phyloP scores from a whole-genome alignment of 2,113 vertebrate species.

The Cynoglossus semilaevis region DNA sequence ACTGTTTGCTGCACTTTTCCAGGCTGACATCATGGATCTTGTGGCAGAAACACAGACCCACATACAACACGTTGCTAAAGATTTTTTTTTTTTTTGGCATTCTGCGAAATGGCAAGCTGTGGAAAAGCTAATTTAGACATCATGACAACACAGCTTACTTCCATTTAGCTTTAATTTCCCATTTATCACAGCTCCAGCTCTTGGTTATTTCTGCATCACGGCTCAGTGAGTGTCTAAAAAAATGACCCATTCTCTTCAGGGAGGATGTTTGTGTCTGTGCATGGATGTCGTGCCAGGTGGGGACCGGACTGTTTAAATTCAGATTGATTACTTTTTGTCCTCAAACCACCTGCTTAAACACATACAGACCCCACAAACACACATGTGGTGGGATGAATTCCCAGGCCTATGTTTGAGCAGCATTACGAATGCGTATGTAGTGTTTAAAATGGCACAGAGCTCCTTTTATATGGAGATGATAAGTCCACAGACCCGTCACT shows the following conservation, averaged over 20 bases:
- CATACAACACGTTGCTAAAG: constrained; percentile 23
- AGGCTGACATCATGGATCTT: constrained; percentile 44
- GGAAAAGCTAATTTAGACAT: constrained; percentile 49
- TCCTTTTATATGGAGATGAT: constrained; percentile 74
- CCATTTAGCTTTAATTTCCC: constrained; percentile 40
- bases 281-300: constrained; percentile 70
- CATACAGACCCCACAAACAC: constrained; percentile 33
- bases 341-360: constrained; percentile 68
- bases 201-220: constrained; percentile 35
- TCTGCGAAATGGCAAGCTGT: constrained; percentile 23
- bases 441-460: constrained; percentile 60
- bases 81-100: constrained; percentile 21
- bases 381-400: constrained; percentile 45
- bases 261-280: constrained; percentile 23
- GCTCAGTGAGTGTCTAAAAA: constrained; percentile 23
- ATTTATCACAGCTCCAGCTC: constrained; percentile 31
- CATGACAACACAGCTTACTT: constrained; percentile 25
- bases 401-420: constrained; percentile 57
- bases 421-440: constrained; percentile 67
- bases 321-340: constrained; percentile 63
- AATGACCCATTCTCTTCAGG: constrained; percentile 12
- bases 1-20: constrained; percentile 28
- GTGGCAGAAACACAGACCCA: constrained; percentile 22
- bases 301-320: constrained; percentile 48
- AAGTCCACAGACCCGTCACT: constrained; percentile 41